phyloP scores from a whole-genome alignment of 2,888 invertebrate genomes.

The Limnephilus marmoratus region DNA sequence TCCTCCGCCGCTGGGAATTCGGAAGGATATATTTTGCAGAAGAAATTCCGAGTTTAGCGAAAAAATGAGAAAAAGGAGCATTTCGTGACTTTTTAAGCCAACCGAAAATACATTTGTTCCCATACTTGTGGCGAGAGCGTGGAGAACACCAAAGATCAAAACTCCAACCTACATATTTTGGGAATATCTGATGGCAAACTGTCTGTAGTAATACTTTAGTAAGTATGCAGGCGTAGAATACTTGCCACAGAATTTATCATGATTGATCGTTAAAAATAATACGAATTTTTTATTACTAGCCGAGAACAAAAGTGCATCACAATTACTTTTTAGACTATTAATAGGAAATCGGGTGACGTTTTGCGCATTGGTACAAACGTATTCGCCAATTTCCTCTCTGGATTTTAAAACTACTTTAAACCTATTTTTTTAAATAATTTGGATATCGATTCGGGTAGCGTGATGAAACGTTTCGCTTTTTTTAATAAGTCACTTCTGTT shows the following conservation, averaged over 20 bases:
- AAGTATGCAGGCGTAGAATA: neutral
- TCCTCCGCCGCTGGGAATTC: constrained; percentile 34
- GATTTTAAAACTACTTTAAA: too few relatives aligned
- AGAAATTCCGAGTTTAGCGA: neutral
- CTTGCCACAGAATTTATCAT: neutral
- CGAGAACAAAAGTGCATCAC: too few relatives aligned
- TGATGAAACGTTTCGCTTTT: too few relatives aligned
- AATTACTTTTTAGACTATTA: too few relatives aligned
- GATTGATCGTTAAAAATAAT: too few relatives aligned
- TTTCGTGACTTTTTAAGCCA: constrained; percentile 15
- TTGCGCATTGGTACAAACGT: too few relatives aligned
- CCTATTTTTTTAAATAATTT: too few relatives aligned
- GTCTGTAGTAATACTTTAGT: neutral
- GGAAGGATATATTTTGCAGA: constrained; percentile 15
- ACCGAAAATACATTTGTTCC: constrained; percentile 10
- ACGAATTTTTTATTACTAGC: too few relatives aligned
- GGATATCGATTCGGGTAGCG: too few relatives aligned
- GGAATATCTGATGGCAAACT: neutral
- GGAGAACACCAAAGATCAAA: neutral
- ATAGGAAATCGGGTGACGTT: too few relatives aligned
- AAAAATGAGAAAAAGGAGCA: constrained; percentile 14
- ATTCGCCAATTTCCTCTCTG: too few relatives aligned
- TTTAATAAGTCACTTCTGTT: too few relatives aligned
- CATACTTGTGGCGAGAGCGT: neutral
- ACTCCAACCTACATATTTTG: neutral